Evolutionary conservation across 2,113 vertebrate genomes (phyloP).

Genomic region (Hystrix cristata): DNA sequence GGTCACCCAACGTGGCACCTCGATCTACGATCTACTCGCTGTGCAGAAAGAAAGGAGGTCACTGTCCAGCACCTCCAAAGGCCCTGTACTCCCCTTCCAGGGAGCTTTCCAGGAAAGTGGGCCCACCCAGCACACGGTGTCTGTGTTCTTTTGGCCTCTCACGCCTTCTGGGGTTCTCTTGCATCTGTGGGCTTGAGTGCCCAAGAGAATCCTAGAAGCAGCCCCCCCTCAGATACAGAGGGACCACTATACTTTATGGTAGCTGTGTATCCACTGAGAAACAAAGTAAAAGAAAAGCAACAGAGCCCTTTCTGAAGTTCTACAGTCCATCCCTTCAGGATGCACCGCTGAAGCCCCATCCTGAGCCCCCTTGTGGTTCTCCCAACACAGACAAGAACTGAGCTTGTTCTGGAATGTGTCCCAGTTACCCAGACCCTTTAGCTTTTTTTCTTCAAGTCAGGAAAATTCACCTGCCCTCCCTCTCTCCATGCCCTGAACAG

Average conservation of each 20-base stretch:
- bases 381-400: accelerated
- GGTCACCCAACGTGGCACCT: accelerated
- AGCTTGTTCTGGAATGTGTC: background rate
- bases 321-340: too few relatives aligned
- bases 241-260: accelerated
- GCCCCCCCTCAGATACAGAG: background rate
- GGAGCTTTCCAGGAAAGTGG: background rate
- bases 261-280: background rate
- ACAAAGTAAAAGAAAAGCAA: background rate
- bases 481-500: accelerated
- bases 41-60: background rate
- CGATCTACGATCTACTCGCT: background rate
- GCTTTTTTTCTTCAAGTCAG: background rate
- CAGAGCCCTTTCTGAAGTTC: background rate
- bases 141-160: background rate
- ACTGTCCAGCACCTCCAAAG: background rate
- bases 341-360: background rate
- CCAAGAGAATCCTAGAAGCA: background rate
- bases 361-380: background rate
- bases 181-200: background rate
- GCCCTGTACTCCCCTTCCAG: background rate
- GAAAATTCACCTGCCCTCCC: background rate
- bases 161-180: background rate
- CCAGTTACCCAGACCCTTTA: background rate
- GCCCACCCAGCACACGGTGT: too few relatives aligned